Base-by-base conservation (phyloP, 2,113 vertebrate species). In the Ctenomys sociabilis region DNA sequence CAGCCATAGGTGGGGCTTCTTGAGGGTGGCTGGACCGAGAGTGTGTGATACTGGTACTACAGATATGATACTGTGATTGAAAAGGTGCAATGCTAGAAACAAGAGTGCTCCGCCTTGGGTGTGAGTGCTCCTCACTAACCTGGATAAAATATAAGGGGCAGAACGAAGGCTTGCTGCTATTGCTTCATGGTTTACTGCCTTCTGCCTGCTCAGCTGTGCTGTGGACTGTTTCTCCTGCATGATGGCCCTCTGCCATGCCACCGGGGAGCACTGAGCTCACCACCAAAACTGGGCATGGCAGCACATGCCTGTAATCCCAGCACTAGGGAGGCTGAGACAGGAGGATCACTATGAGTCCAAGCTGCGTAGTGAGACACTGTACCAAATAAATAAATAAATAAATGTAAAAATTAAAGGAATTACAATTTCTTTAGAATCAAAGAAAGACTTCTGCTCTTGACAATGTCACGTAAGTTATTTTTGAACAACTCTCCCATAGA, bases 391-490 rank as follows among this genome's bases (percentile, higher is more conserved):
- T 57, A 57, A 16, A 57, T 57, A 57, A 57, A 57, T 57, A 57
- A 57, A 57, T 57, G 19, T 17, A 57, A 54, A 57, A 57, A 57
- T 57, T 57, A 57, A 57, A 57, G 19, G 54, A 88, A 93, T 57
- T 16, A 66, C 45, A 43, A 78, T 84, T 86, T 87, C 90, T 59
- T 90, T 1, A 59, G 83, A 72, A 64, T 63, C 43, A 64, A 90
- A 93, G 84, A 81, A 85, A 91, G 75, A 92, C n/a, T 57, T 84
- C 86, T 75, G 61, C 16, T 94, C 94, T 37, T 28, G 12, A 54
- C 63, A 95, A 80, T 49, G 45, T 28, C 72, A 78, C 32, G 32
- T 80, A 66, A 72, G 26, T 54, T 61, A 85, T 82, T 92, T 92
- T 86, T 59, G 40, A 94, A 16, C 43, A 90, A 43, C 78, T 83